These are phyloP conservation scores for Ailuropoda melanoleuca DNA, from an alignment of 2,113 vertebrate genomes.

Conservation along the genomic window DNA sequence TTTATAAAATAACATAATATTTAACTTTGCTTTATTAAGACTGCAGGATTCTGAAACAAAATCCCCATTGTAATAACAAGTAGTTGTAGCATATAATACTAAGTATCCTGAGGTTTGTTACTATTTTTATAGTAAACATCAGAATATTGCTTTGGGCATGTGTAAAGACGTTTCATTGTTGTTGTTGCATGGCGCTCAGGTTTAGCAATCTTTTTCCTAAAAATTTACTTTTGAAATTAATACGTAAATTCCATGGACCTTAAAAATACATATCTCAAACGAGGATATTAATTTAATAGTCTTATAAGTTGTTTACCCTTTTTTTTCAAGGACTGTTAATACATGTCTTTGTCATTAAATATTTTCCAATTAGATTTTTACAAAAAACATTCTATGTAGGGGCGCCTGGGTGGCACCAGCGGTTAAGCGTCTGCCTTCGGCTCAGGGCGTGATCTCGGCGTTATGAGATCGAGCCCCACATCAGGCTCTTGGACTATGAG, in stretches of 20 bases:
- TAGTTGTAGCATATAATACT: not conserved
- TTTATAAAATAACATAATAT: not conserved
- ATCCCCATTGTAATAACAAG: not conserved
- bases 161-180: not conserved
- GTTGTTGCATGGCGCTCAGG: not conserved
- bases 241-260: not conserved
- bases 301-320: not conserved
- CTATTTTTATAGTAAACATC: not conserved
- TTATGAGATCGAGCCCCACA: no score
- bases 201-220: not conserved
- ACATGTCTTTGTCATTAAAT: not conserved
- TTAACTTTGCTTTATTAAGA: conserved; percentile 11
- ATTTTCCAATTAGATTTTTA: conserved; percentile 45
- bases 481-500: no score
- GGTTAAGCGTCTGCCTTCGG: no score
- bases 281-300: not conserved
- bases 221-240: conserved; percentile 27
- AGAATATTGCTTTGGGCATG: not conserved
- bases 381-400: not conserved
- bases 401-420: no score
- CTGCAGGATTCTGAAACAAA: not conserved
- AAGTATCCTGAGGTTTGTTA: not conserved
- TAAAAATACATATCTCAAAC: conserved; percentile 16
- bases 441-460: no score
- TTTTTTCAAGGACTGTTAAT: conserved; percentile 29